Evolutionary conservation across 1,140 invertebrate species (phyloP).

Genomic region (Papilio machaon): DNA sequence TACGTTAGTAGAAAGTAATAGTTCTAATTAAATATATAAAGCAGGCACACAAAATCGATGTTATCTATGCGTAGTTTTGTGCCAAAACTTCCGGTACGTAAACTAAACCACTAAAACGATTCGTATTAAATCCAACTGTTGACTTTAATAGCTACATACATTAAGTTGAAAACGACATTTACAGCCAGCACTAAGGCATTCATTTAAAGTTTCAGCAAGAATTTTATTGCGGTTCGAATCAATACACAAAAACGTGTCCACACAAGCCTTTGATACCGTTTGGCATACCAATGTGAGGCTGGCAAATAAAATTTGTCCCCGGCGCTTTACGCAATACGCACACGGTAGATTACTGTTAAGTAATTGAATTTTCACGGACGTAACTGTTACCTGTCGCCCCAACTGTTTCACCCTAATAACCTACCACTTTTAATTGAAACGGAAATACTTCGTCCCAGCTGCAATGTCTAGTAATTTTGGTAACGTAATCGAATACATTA

Average conservation of each 20-base stretch:
- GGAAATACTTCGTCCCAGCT: conserved; percentile 53
- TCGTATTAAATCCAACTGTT: neutral
- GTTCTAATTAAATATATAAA: neutral
- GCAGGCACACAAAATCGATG: neutral
- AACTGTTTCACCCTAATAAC: conserved; percentile 40
- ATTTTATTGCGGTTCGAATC: conserved; percentile 4
- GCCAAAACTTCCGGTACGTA: too few relatives aligned
- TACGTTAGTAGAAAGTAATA: too few relatives aligned
- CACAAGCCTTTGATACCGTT: conserved; percentile 29
- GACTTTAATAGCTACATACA: neutral
- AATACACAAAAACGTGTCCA: conserved; percentile 5
- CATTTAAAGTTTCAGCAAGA: conserved; percentile 11
- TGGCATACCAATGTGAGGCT: conserved; percentile 29
- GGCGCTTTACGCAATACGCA: conserved; percentile 51
- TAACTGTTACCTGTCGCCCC: conserved; percentile 52
- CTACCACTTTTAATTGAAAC: conserved; percentile 58
- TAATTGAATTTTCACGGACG: conserved; percentile 70
- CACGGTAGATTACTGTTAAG: conserved; percentile 54
- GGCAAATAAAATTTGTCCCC: conserved; percentile 43
- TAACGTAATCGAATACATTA: neutral
- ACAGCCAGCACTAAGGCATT: neutral
- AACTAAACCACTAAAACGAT: neutral
- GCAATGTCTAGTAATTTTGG: neutral
- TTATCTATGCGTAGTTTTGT: too few relatives aligned
- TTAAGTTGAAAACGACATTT: neutral